These are phyloP conservation scores for Sarcophaga carnaria DNA, from an alignment of 2,888 invertebrate genomes.

Conservation along the genomic window DNA sequence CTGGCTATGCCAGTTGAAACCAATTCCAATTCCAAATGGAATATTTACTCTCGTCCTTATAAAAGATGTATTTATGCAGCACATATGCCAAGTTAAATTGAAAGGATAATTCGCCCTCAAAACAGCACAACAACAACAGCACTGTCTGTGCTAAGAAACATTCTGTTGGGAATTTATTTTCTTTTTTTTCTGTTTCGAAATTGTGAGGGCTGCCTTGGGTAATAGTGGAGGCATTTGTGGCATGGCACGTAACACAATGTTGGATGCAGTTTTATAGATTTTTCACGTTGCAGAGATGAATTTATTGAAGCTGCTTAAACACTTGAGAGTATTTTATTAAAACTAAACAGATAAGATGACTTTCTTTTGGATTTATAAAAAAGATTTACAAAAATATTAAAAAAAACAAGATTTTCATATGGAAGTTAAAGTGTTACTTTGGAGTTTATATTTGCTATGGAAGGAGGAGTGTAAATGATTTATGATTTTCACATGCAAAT, in stretches of 20 bases:
- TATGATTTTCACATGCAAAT: slow-evolving; percentile 44
- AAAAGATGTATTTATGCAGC: slow-evolving; percentile 70
- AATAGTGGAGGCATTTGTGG: neutral
- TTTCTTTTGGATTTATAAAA: slow-evolving; percentile 17
- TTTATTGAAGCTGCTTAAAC: slow-evolving; percentile 58
- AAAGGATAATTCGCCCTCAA: slow-evolving; percentile 81
- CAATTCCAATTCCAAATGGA: slow-evolving; percentile 52
- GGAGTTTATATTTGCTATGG: too few species aligned
- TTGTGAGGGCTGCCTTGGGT: slow-evolving; percentile 45
- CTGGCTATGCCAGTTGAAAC: slow-evolving; percentile 26
- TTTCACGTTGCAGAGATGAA: slow-evolving; percentile 56
- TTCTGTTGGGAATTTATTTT: slow-evolving; percentile 75
- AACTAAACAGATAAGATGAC: slow-evolving; percentile 8
- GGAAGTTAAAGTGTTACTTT: neutral
- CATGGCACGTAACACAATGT: slow-evolving; percentile 36
- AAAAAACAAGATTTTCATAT: neutral
- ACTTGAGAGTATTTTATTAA: slow-evolving; percentile 61
- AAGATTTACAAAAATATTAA: neutral
- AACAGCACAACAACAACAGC: slow-evolving; percentile 39
- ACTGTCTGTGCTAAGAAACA: slow-evolving; percentile 69
- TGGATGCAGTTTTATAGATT: slow-evolving; percentile 61
- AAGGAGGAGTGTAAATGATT: slow-evolving; percentile 23
- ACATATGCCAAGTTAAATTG: slow-evolving; percentile 81
- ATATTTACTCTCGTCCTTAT: slow-evolving; percentile 46
- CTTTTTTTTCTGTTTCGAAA: neutral